Base-by-base conservation (phyloP, 2,113 vertebrate species). In the Monarcha castaneiventris region DNA sequence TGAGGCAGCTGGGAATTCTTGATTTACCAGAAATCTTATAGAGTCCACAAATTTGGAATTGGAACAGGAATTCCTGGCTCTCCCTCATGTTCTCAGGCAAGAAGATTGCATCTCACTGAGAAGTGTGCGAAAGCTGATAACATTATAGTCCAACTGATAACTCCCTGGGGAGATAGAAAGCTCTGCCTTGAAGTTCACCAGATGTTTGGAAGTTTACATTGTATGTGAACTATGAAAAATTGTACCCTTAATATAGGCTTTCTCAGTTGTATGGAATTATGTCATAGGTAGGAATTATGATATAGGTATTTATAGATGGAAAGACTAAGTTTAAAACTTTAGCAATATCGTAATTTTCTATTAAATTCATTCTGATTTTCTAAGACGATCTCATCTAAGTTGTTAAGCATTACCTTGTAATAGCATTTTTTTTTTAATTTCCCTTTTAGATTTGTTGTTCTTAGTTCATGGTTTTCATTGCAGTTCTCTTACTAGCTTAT, bases 61-160 rank as follows among this genome's bases (percentile, higher is more conserved):
- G 54, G 32, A 94, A 84, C 87, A 96, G 84, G 26, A 95, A 94
- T 95, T 95, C 84, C 84, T 96, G 91, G 56, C 87, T 96, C 74
- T 81, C 49, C 66, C 26, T 94, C 66, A 11, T 91, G 69, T 92
- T 97, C 94, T 96, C 73, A 87, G 69, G 77, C 94, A 92, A 94
- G 58, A 69, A 84, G 84, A 94, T 85, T 87, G 84, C 66, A 89
- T 89, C 78, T 92, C 62, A 54, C 64, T 72, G 71, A 89, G 74
- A 94, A 94, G 66, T 94, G 84, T 92, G 84, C 1, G 6, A 97
- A 94, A 94, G 81, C 91, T 87, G 94, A 95, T 97, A 96, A 92
- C 78, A 62, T 91, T 94, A 93, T 79, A 87, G 78, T 96, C 87
- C 91, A 94, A 85, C 63, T 84, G 89, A 87, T 91, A 94, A 96